Percentiles rank a stretch among this genome's conserved stretches.
phyloP scores from a whole-genome alignment of 2,797 vertebrate species.

The Poecilia picta region DNA sequence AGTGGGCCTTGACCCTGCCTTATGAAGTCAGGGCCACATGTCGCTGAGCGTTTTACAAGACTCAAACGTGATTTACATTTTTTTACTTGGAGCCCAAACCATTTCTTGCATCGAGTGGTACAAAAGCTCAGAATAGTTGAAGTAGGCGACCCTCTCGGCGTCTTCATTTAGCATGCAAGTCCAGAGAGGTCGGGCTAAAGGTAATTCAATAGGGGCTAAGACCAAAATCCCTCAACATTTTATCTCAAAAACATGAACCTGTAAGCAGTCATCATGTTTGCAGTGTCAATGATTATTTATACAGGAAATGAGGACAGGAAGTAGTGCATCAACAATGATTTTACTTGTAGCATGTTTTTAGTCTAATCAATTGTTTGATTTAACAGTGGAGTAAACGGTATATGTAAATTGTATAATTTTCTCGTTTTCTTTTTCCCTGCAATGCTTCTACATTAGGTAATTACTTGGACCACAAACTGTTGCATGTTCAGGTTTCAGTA shows the following conservation, averaged over 20 bases:
- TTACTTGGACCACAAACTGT: not conserved
- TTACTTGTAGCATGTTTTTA: not conserved
- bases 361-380: not conserved
- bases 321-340: not conserved
- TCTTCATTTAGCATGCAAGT: not conserved
- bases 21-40: slow-evolving; percentile 55
- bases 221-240: not conserved
- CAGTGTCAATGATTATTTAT: not conserved
- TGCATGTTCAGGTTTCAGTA: not conserved
- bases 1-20: slow-evolving; percentile 61
- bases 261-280: not conserved
- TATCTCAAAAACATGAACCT: not conserved
- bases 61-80: slow-evolving; percentile 29
- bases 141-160: not conserved
- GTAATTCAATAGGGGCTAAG: not conserved
- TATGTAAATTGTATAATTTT: not conserved
- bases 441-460: not conserved
- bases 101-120: not conserved
- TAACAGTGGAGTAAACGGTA: not conserved
- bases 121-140: not conserved
- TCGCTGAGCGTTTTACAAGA: slow-evolving; percentile 36
- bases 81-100: not conserved
- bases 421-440: not conserved
- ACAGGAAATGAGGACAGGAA: not conserved
- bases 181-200: not conserved